A percentile compares a stretch with the other conserved stretches of the same genome.
Evolutionary conservation across 92 coral and sea anemone species (phyloP).

Genomic region (Bergia sp.): DNA sequence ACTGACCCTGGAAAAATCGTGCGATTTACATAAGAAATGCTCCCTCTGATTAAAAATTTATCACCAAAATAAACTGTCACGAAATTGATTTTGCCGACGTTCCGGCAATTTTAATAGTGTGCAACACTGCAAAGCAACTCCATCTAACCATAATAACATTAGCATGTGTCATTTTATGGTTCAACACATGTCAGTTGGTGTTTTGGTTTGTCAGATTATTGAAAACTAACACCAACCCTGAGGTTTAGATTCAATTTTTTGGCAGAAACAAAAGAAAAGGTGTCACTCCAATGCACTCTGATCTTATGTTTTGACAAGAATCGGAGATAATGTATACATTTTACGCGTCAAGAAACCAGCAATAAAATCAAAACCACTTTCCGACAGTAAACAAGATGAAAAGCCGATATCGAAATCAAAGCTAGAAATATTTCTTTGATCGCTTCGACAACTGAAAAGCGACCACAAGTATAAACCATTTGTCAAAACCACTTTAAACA

Average conservation of each 20-base stretch:
- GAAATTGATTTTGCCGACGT: background rate
- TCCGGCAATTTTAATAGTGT: background rate
- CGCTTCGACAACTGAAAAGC: constrained; percentile 3
- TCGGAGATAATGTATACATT: background rate
- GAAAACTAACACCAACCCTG: background rate
- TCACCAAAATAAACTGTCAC: constrained; percentile 35
- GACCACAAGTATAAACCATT: constrained; percentile 2
- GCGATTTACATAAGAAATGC: constrained; percentile 12
- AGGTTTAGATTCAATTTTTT: background rate
- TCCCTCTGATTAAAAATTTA: constrained; percentile 22
- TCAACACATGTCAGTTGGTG: background rate
- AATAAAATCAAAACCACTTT: constrained; percentile 13
- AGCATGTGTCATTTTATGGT: background rate
- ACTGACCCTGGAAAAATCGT: background rate
- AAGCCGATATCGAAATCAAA: background rate
- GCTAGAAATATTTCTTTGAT: background rate
- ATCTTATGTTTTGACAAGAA: background rate
- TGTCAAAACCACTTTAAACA: constrained; percentile 3
- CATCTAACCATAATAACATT: background rate
- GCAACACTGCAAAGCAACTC: background rate
- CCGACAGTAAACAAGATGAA: constrained; percentile 11
- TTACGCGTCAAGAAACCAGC: constrained; percentile 1
- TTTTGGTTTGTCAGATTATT: background rate
- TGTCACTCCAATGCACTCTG: constrained; percentile 5
- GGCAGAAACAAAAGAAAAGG: background rate